Evolutionary conservation across 53 echinoderm and acorn worm species (phyloP).

Genomic region (Stichopus horrens): DNA sequence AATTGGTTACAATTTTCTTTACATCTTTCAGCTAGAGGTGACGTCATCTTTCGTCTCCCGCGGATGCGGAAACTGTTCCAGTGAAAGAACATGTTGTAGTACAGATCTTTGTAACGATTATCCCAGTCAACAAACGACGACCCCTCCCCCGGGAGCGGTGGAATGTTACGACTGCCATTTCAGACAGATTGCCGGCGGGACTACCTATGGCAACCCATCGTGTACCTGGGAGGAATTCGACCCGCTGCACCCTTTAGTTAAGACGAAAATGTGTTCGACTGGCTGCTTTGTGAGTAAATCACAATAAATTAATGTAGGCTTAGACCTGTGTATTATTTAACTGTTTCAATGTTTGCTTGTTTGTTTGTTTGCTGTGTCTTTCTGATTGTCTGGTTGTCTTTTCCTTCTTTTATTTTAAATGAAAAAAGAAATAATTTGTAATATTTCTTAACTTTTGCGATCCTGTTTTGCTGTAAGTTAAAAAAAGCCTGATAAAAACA

Average conservation of each 20-base stretch:
- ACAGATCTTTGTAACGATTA: not conserved
- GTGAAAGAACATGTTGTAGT: not conserved
- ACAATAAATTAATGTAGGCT: too few relatives aligned
- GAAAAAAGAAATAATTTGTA: too few relatives aligned
- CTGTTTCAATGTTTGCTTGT: too few relatives aligned
- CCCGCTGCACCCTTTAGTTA: not conserved
- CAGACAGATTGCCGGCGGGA: not conserved
- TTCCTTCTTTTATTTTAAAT: too few relatives aligned
- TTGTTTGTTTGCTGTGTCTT: too few relatives aligned
- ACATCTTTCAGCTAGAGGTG: not conserved
- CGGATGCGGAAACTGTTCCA: not conserved
- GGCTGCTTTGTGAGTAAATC: not conserved
- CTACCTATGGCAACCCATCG: not conserved
- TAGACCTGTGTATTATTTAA: too few relatives aligned
- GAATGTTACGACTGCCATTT: not conserved
- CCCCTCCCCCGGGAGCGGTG: not conserved
- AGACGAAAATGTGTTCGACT: not conserved
- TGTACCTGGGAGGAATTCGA: not conserved
- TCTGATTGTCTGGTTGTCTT: too few relatives aligned
- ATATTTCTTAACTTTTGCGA: too few relatives aligned
- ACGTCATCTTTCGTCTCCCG: not conserved
- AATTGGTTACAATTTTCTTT: not conserved
- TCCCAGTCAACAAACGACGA: not conserved
- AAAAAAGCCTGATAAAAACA: too few relatives aligned
- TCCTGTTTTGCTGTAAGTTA: too few relatives aligned